These are phyloP conservation scores for Drosophila tristis DNA, from an alignment of 1,140 invertebrate species.

Conservation along the genomic window DNA sequence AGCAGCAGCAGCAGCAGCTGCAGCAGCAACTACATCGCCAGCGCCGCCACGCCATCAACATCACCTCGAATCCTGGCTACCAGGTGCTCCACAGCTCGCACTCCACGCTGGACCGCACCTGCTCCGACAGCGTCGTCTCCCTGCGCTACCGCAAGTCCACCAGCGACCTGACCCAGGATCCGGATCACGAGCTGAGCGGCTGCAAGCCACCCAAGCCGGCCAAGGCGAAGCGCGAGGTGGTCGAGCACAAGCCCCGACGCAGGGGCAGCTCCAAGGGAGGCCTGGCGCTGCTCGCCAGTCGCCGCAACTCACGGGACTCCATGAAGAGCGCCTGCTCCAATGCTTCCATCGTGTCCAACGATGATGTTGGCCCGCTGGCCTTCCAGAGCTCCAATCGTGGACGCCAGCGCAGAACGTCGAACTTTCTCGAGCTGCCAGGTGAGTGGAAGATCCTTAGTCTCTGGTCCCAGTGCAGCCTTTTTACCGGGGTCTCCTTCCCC, in stretches of 20 bases:
- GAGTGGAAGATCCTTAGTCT: constrained; percentile 30
- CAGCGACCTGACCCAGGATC: constrained; percentile 88
- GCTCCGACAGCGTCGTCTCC: constrained; percentile 79
- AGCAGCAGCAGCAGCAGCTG: constrained; percentile 1
- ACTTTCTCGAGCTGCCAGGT: constrained; percentile 95
- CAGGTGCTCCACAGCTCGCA: constrained; percentile 83
- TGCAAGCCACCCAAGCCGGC: constrained; percentile 60
- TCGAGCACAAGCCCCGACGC: constrained; percentile 71
- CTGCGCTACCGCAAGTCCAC: constrained; percentile 88
- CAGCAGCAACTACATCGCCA: constrained; percentile 41
- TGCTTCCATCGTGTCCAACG: constrained; percentile 86
- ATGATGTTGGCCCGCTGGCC: constrained; percentile 90
- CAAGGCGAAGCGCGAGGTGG: constrained; percentile 52
- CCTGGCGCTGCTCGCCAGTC: constrained; percentile 90
- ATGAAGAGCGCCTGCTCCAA: constrained; percentile 88
- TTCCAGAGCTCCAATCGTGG: constrained; percentile 90
- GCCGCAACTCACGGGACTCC: constrained; percentile 88
- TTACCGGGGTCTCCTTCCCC: constrained; percentile 4
- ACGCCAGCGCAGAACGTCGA: constrained; percentile 91
- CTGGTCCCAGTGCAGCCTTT: no score
- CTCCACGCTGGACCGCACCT: constrained; percentile 82
- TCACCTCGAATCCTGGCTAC: constrained; percentile 83
- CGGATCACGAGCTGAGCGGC: constrained; percentile 68
- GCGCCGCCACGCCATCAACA: constrained; percentile 83
- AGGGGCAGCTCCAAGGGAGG: constrained; percentile 86